A percentile compares a stretch with the other conserved stretches of the same genome.
These are phyloP conservation scores for western clawed frog (Xenopus tropicalis) DNA, from an alignment of 2,113 vertebrate genomes.

Conservation along the genomic window UCB_Xtro_10.0 CM004447.2:99772001-99772500, in stretches of 20 bases:
- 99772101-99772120: not conserved
- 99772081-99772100: not conserved
- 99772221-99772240: not conserved
- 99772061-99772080: not conserved
- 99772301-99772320: not conserved
- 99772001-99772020: not conserved
- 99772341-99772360: not conserved
- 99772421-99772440: not conserved
- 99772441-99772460: too few relatives aligned
- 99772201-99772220: not conserved
- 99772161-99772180: constrained; percentile 3
- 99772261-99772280: not conserved
- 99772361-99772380: not conserved
- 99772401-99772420: not conserved
- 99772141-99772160: not conserved
- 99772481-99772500: too few relatives aligned
- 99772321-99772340: not conserved
- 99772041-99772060: not conserved
- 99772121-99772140: not conserved
- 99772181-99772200: not conserved
- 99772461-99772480: too few relatives aligned
- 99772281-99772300: not conserved
- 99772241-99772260: constrained; percentile 2
- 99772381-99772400: constrained; percentile 6
- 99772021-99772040: not conserved